Conservation (phyloP, 2,797 vertebrate species). For the Hirundo rustica region DNA sequence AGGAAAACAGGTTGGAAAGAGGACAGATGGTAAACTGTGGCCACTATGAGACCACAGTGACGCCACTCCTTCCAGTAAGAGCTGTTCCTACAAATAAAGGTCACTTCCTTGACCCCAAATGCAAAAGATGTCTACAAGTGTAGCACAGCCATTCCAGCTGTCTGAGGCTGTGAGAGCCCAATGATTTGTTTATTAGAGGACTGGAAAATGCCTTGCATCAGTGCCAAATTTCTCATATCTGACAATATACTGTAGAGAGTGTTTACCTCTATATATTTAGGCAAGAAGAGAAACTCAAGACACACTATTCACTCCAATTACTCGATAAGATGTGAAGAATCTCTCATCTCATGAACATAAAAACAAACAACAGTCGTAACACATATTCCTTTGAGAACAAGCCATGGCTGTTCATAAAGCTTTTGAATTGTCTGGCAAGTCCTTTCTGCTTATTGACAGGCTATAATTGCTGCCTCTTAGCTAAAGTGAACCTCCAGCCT, state of each 20-base stretch:
- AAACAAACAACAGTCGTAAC: neutral
- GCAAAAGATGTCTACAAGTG: neutral
- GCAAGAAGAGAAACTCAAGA: neutral
- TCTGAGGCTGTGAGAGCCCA: neutral
- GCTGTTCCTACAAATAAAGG: neutral
- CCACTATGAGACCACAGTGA: neutral
- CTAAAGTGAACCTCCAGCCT: neutral
- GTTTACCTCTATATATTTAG: neutral
- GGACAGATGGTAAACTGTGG: no score
- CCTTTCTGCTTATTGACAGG: neutral
- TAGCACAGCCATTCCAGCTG: neutral
- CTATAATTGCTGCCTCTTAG: conserved; percentile 7
- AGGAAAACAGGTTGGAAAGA: no score
- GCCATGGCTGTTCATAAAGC: neutral
- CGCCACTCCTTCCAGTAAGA: neutral
- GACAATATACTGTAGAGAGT: neutral
- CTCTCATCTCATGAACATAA: neutral
- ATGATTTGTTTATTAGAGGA: neutral
- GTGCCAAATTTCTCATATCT: neutral
- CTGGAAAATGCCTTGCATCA: neutral
- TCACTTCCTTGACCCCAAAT: neutral
- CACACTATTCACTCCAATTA: neutral
- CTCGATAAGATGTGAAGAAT: neutral
- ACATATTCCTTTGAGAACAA: neutral
- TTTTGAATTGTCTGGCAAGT: neutral